A percentile compares a stretch with the other conserved stretches of the same genome.
Evolutionary conservation across 2,797 vertebrate species (phyloP).

Genomic region (Distichodus sexfasciatus): DNA sequence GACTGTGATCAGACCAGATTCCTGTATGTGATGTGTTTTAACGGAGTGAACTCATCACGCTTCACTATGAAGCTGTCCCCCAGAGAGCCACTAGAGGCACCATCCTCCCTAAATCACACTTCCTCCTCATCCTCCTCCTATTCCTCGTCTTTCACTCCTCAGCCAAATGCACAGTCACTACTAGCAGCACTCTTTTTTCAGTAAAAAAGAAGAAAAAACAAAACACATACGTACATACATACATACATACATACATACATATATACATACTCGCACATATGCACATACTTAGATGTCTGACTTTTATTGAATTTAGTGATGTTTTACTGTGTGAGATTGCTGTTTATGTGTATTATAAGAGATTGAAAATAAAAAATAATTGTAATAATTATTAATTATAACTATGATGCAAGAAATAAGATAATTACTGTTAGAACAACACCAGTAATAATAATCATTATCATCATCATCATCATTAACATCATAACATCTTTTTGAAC

Average conservation of each 20-base stretch:
- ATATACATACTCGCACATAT: not conserved
- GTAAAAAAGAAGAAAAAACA: not conserved
- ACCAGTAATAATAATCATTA: no score
- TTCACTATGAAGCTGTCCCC: not conserved
- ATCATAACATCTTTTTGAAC: no score
- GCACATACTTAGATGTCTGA: no score
- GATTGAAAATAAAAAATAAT: no score
- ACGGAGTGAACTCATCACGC: not conserved
- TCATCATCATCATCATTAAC: no score
- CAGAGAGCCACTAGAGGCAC: constrained; percentile 61
- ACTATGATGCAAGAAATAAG: no score
- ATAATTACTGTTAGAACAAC: no score
- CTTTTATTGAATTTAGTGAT: no score
- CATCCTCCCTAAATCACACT: constrained; percentile 16
- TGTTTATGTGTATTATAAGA: no score
- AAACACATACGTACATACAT: not conserved
- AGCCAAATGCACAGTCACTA: not conserved
- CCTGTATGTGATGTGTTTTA: constrained; percentile 1
- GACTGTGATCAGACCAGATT: not conserved
- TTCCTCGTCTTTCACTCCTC: not conserved
- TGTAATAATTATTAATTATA: no score
- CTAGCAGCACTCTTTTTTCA: no score
- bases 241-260: not conserved
- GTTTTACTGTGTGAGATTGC: no score
- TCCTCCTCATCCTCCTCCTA: not conserved